Evolutionary conservation across 2,797 vertebrate species (phyloP).

Genomic region (Odontamblyopus lacepedii): DNA sequence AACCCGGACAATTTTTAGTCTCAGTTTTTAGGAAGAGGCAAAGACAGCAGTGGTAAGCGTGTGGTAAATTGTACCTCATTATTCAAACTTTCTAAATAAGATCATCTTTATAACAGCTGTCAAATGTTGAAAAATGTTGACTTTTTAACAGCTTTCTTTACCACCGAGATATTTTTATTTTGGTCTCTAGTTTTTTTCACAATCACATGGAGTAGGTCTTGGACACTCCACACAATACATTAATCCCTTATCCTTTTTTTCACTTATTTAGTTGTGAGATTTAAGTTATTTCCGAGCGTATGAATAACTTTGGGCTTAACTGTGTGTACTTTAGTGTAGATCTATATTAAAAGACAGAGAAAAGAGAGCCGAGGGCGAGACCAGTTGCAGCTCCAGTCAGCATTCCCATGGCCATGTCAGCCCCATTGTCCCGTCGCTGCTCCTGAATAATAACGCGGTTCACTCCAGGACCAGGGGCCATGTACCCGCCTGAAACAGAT

Average conservation of each 20-base stretch:
- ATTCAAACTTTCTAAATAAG: background rate
- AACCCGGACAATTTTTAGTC: background rate
- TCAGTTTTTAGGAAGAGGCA: background rate
- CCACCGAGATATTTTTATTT: background rate
- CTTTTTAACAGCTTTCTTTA: background rate
- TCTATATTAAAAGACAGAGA: slow-evolving; percentile 88
- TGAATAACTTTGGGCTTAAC: background rate
- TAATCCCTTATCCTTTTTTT: background rate
- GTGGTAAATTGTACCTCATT: background rate
- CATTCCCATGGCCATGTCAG: slow-evolving; percentile 90
- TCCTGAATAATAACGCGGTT: slow-evolving; percentile 89
- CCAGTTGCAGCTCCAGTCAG: slow-evolving; percentile 93
- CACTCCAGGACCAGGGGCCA: slow-evolving; percentile 74
- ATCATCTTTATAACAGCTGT: background rate
- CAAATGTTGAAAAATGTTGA: background rate
- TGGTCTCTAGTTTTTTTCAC: background rate
- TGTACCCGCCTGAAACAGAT: slow-evolving; percentile 78
- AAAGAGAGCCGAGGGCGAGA: slow-evolving; percentile 92
- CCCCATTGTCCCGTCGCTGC: slow-evolving; percentile 83
- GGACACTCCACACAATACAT: background rate
- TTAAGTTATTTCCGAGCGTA: background rate
- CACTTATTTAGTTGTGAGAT: background rate
- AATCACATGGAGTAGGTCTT: background rate
- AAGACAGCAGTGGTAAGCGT: background rate
- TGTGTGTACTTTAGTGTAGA: background rate